Base-by-base conservation (phyloP, 1,140 invertebrate genomes). In the Drosophila suzukii region DNA sequence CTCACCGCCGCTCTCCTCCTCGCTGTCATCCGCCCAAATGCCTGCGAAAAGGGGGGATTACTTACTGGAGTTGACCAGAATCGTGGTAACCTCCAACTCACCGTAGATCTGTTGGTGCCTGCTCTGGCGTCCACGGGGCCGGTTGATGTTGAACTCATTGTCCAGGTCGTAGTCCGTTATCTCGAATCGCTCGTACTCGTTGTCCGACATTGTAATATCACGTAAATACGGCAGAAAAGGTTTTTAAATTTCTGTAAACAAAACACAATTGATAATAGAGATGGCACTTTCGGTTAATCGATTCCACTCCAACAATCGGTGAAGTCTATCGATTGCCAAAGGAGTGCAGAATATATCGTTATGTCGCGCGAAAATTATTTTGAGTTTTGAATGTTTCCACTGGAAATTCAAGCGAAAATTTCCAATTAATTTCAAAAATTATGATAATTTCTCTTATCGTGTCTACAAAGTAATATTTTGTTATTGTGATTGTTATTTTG, bases 51-150 rank as follows among this genome's bases (percentile, higher is more conserved):
- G 27, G 17, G 4, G 24, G 1, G 10, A 30, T 51, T 2, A 13
- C 56, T 15, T 24, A 59, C 8, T 7, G n/a, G 63, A 43, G 27
- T n/a, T 6, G n/a, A 10, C 2, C 1, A 62, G 10, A 47, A 60
- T 4, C 4, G 0, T 0, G 3, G 17, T 3, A 20, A 20, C 11
- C 4, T 7, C 5, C 2, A 27, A 13, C 50, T 78, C 94, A 97
- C 97, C 98, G 92, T 99, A 97, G 92, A 97, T 98, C 93, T 98
- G 97, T 89, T 98, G 96, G 76, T 98, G 96, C 93, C 98, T 98
- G 2, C 96, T 95, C 11, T 95, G 93, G 71, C 95, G 94, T 73
- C 94, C 94, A 6, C 94, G 93, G 30, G 94, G 94, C 83, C 97
- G 94, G 77, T 96, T 95, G 15, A 96, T 95, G 82, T 97, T 97